phyloP scores from a whole-genome alignment of 2,113 vertebrate species.

The Eubucco bourcierii region DNA sequence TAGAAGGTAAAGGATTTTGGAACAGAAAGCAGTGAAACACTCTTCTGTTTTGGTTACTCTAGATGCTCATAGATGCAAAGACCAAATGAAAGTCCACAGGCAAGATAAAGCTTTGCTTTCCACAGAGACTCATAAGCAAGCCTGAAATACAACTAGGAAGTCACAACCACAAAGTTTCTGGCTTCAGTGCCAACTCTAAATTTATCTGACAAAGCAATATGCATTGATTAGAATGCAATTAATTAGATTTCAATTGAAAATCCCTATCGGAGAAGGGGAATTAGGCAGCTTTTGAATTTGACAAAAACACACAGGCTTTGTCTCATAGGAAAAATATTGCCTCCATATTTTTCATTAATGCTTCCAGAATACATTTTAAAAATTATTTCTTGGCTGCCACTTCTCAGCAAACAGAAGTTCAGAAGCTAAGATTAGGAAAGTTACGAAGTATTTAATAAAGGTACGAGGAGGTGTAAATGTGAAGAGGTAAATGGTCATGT shows the following conservation, averaged over 20 bases:
- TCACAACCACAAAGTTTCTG: neutral
- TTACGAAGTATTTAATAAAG: constrained; percentile 37
- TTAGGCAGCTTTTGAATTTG: constrained; percentile 49
- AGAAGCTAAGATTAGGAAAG: constrained; percentile 13
- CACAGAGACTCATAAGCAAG: neutral
- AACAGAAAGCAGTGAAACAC: neutral
- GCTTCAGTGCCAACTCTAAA: neutral
- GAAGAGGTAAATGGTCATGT: neutral
- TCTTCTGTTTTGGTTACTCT: neutral
- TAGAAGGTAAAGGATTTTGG: neutral
- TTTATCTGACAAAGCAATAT: constrained; percentile 35
- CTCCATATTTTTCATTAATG: neutral
- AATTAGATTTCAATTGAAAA: constrained; percentile 60
- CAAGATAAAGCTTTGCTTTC: neutral
- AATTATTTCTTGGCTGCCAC: constrained; percentile 27
- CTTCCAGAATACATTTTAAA: constrained; percentile 5
- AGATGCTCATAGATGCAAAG: neutral
- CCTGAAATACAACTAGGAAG: neutral
- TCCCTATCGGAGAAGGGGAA: constrained; percentile 2
- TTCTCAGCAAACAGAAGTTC: constrained; percentile 37
- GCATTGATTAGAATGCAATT: constrained; percentile 49
- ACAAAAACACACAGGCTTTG: constrained; percentile 29
- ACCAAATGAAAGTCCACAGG: neutral
- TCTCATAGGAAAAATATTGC: constrained; percentile 22
- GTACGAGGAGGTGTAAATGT: constrained; percentile 13